These are phyloP conservation scores for Caracal caracal DNA, from an alignment of 2,113 vertebrate species.

Conservation along the genomic window DNA sequence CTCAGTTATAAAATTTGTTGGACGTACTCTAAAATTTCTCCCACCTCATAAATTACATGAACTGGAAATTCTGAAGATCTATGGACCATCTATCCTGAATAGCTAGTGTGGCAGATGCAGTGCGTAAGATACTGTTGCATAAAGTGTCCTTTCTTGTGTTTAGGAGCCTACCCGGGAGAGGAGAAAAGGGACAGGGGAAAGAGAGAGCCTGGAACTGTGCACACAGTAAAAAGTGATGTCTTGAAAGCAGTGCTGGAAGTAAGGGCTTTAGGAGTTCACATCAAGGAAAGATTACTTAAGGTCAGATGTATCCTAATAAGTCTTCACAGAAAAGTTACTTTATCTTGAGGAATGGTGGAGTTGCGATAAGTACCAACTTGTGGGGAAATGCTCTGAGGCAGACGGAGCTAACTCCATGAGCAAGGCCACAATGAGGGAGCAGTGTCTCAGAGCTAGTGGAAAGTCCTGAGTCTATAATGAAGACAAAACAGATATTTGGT, in stretches of 20 bases:
- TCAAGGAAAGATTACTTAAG: not conserved
- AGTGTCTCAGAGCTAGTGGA: not conserved
- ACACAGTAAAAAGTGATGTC: not conserved
- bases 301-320: not conserved
- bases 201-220: not conserved
- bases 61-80: not conserved
- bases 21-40: not conserved
- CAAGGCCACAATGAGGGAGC: accelerated
- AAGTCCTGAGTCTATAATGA: not conserved
- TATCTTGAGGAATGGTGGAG: not conserved
- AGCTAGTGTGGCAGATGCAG: not conserved
- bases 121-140: not conserved
- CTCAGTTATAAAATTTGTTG: not conserved
- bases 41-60: not conserved
- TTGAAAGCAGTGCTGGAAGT: not conserved
- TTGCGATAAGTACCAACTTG: not conserved
- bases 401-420: no score
- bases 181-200: not conserved
- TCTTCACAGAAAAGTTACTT: not conserved
- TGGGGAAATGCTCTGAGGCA: not conserved
- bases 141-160: not conserved
- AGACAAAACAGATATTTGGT: not conserved
- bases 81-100: not conserved
- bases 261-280: not conserved
- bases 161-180: not conserved